Percentiles rank a stretch among this genome's conserved stretches.
These are phyloP conservation scores for Eulemur albifrons DNA, from an alignment of 2,797 vertebrate species.

Conservation along the genomic window DNA sequence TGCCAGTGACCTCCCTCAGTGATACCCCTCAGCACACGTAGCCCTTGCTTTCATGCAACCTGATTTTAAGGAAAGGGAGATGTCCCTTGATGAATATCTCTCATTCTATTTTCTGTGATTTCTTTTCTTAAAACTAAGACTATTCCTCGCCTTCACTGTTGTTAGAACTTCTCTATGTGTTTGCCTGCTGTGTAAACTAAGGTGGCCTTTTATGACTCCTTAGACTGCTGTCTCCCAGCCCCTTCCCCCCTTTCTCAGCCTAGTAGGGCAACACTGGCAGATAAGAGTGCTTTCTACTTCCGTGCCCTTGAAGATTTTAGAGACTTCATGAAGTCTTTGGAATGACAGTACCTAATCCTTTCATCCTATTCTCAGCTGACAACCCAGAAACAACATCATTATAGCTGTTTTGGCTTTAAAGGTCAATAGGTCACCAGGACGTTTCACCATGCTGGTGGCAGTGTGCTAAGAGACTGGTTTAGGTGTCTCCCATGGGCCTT, in stretches of 20 bases:
- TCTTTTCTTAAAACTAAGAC: neutral
- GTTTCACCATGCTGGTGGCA: neutral
- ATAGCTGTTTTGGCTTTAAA: neutral
- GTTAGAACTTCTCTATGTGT: neutral
- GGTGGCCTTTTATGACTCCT: neutral
- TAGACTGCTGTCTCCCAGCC: neutral
- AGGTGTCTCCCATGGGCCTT: neutral
- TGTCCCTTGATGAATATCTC: neutral
- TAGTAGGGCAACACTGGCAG: neutral
- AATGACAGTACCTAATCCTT: neutral
- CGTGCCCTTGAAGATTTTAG: neutral
- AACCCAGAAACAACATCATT: neutral
- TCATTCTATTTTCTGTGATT: neutral
- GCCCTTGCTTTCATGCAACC: neutral
- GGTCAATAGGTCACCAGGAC: neutral
- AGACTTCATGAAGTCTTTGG: neutral
- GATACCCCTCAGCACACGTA: neutral
- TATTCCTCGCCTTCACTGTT: neutral
- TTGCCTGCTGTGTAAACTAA: neutral
- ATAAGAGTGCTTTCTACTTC: neutral
- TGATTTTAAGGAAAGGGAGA: neutral
- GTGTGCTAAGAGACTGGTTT: neutral
- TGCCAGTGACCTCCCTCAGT: neutral
- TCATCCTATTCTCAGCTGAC: neutral
- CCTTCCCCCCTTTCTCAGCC: neutral